Base-by-base conservation (phyloP, 2,113 vertebrate genomes). In the Seriola rivoliana region DNA sequence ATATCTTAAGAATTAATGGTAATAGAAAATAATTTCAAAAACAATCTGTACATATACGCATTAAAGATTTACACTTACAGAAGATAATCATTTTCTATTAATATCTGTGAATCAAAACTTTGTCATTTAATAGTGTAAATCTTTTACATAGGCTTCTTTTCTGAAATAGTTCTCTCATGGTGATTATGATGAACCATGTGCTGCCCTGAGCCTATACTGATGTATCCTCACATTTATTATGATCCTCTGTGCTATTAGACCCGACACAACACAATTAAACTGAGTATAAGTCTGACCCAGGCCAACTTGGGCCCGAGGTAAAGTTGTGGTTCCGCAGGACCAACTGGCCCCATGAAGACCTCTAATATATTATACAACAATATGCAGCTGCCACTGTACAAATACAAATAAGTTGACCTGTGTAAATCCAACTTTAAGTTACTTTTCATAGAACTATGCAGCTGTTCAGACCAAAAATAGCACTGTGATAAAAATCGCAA, bases 381-480 rank as follows among this genome's bases (percentile, higher is more conserved):
- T 19, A 42, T 29, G 25, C 32, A 55, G 6, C 11, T 50, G 23
- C n/a, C 25, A 44, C 7, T 71, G 8, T 38, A 80, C 8, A 12
- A 10, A 63, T 25, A 76, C 46, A 66, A 34, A 19, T 34, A n/a
- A 23, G 8, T 4, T 44, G n/a, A 63, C 8, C 29, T 59, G 38
- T 55, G 13, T 48, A 54, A 65, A 75, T 85, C 46, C 60, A 83
- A 52, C 50, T 23, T 44, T 21, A 38, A 66, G 65, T 44, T 29
- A 46, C 62, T 84, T 75, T 79, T 74, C 65, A 66, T 55, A 63
- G 36, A 72, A 50, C 34, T 36, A 17, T 50, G 71, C 9, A 16
- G 23, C 60, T 0, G 17, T 65, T 57, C 21, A 54, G 19, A 71
- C 71, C 19, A 16, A 84, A 85, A 81, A 77, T 73, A 74, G 67